Percentiles rank a stretch among this genome's conserved stretches.
phyloP scores from a whole-genome alignment of 2,888 invertebrate species.

The Nesidiocoris tenuis region DNA sequence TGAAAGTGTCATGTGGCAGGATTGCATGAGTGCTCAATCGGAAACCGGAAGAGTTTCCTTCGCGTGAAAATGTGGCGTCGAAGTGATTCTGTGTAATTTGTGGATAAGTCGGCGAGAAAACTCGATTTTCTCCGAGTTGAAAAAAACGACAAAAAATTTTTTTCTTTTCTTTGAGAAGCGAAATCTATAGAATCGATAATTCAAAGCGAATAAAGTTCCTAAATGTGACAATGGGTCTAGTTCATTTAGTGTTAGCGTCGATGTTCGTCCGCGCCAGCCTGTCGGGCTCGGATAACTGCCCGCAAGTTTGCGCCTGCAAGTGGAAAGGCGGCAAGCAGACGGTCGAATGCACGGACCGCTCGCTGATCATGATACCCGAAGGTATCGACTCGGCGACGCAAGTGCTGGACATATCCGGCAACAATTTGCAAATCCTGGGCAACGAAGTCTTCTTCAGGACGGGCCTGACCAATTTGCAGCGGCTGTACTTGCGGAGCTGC shows the following conservation, averaged over 20 bases:
- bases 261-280: constrained; percentile 35
- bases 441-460: constrained; percentile 78
- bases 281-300: constrained; percentile 57
- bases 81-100: neutral
- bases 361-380: constrained; percentile 79
- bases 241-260: constrained; percentile 24
- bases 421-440: constrained; percentile 79
- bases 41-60: neutral
- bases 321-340: constrained; percentile 94
- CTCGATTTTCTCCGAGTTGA: too few relatives aligned
- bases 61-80: neutral
- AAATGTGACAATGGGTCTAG: constrained; percentile 38
- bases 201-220: constrained; percentile 1
- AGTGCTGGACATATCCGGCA: constrained; percentile 85
- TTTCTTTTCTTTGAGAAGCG: too few relatives aligned
- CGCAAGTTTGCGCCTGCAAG: constrained; percentile 81
- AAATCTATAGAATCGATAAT: too few relatives aligned
- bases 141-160: too few relatives aligned
- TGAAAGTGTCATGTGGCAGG: neutral
- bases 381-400: constrained; percentile 85
- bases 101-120: neutral
- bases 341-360: constrained; percentile 83
- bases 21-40: neutral
- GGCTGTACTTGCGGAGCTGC: constrained; percentile 79
- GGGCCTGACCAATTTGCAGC: constrained; percentile 81